Evolutionary conservation across 2,113 vertebrate species (phyloP).

Genomic region (Syngnathus scovelli): DNA sequence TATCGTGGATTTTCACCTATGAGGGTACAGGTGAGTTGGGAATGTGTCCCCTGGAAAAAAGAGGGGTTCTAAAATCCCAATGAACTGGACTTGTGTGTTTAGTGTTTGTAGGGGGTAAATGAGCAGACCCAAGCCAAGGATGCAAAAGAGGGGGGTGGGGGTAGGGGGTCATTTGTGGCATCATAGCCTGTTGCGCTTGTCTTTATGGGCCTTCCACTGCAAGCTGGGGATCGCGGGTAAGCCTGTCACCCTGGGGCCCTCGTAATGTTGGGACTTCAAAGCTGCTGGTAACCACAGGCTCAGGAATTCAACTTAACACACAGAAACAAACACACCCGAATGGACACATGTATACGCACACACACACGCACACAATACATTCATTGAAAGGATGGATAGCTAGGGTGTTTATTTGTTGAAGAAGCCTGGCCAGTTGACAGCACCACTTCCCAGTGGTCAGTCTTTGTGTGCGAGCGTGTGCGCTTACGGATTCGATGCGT

Average conservation of each 20-base stretch:
- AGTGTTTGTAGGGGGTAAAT: slow-evolving; percentile 14
- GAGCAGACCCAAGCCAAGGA: slow-evolving; percentile 36
- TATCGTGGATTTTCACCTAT: not conserved
- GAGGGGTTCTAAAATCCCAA: not conserved
- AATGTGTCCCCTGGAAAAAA: not conserved
- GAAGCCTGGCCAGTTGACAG: slow-evolving; percentile 54
- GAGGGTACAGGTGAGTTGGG: not conserved
- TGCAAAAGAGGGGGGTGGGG: slow-evolving; percentile 38
- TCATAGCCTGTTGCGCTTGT: slow-evolving; percentile 69
- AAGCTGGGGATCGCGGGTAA: slow-evolving; percentile 48
- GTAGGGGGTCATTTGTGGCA: slow-evolving; percentile 57
- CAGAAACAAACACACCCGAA: slow-evolving; percentile 8
- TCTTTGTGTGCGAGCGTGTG: slow-evolving; percentile 23
- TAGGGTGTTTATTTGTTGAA: slow-evolving; percentile 54
- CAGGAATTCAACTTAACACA: slow-evolving; percentile 65
- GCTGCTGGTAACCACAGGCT: slow-evolving; percentile 68
- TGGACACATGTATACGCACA: not conserved
- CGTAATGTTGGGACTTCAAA: slow-evolving; percentile 67
- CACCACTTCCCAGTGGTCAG: slow-evolving; percentile 41
- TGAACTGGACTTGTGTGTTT: slow-evolving; percentile 9
- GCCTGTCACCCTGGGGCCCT: slow-evolving; percentile 50
- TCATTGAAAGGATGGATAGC: slow-evolving; percentile 23
- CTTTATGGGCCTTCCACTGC: slow-evolving; percentile 61
- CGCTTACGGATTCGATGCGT: not conserved
- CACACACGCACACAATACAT: not conserved